phyloP scores from a whole-genome alignment of 2,113 vertebrate species.

The Thamnaconus septentrionalis region DNA sequence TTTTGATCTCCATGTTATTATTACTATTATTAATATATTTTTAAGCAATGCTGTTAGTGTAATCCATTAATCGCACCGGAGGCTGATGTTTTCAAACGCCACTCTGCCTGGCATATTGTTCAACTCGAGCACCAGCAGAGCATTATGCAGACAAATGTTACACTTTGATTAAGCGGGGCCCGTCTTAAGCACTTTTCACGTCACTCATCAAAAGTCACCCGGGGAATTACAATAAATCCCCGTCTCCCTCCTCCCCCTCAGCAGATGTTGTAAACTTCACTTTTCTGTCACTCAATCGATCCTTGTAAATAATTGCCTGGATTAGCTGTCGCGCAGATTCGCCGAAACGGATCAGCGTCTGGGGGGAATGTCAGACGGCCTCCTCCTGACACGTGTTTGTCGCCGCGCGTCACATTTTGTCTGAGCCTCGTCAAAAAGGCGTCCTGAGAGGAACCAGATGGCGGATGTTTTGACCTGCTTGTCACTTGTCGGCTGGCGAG shows the following conservation, averaged over 20 bases:
- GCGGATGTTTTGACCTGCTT: conserved; percentile 34
- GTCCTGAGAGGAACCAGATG: conserved; percentile 53
- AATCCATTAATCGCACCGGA: too few species aligned
- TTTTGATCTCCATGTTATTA: too few species aligned
- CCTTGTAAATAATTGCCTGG: conserved; percentile 15
- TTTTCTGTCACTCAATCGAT: conserved; percentile 3
- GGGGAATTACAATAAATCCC: conserved; percentile 6
- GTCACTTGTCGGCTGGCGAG: conserved; percentile 18
- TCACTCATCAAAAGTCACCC: conserved; percentile 7
- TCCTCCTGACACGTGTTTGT: conserved; percentile 31
- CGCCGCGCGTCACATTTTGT: conserved; percentile 29
- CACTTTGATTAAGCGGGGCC: not conserved
- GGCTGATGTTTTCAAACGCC: too few species aligned
- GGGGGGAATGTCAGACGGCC: conserved; percentile 4
- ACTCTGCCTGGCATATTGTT: not conserved
- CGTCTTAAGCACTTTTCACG: not conserved
- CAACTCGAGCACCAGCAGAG: not conserved
- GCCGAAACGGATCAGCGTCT: conserved; percentile 21
- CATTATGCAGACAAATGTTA: not conserved
- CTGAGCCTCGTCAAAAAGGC: not conserved
- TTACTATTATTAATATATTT: too few species aligned
- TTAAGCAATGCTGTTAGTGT: too few species aligned
- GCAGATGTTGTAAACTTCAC: conserved; percentile 17
- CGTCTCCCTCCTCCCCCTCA: not conserved
- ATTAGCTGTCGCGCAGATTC: conserved; percentile 23